Conservation (phyloP, 2,888 invertebrate species). For the Nemotelus pantherinus region DNA sequence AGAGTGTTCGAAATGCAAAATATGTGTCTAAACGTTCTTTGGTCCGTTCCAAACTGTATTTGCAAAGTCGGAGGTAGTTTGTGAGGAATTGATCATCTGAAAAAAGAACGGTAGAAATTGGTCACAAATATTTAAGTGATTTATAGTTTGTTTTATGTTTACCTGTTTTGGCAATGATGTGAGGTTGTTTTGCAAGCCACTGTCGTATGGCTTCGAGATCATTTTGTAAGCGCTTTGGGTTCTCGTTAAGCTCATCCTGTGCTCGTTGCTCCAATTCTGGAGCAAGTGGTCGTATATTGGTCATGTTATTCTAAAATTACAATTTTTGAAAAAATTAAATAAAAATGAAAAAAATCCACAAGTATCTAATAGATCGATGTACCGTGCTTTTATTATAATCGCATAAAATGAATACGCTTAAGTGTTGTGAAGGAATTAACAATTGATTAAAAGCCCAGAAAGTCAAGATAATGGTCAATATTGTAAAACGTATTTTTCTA, state of each 20-base stretch:
- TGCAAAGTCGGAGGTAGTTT: conserved; percentile 72
- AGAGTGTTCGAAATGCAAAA: conserved; percentile 67
- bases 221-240: conserved; percentile 64
- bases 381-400: no score
- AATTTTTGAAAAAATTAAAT: neutral
- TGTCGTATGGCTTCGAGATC: conserved; percentile 68
- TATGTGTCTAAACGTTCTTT: conserved; percentile 72
- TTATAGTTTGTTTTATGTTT: conserved; percentile 51
- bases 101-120: conserved; percentile 43
- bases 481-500: no score
- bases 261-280: conserved; percentile 67
- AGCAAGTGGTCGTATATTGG: conserved; percentile 55
- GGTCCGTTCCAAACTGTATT: conserved; percentile 71
- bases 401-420: no score
- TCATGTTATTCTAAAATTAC: conserved; percentile 14
- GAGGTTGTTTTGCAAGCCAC: conserved; percentile 70
- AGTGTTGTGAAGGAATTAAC: no score
- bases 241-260: conserved; percentile 67
- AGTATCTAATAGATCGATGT: no score
- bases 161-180: conserved; percentile 70
- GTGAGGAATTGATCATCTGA: conserved; percentile 73
- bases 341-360: neutral
- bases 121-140: neutral
- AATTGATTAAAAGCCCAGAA: no score
- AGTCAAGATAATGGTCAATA: no score